Conservation (phyloP, 2,797 vertebrate species). For the Manis pentadactyla region DNA sequence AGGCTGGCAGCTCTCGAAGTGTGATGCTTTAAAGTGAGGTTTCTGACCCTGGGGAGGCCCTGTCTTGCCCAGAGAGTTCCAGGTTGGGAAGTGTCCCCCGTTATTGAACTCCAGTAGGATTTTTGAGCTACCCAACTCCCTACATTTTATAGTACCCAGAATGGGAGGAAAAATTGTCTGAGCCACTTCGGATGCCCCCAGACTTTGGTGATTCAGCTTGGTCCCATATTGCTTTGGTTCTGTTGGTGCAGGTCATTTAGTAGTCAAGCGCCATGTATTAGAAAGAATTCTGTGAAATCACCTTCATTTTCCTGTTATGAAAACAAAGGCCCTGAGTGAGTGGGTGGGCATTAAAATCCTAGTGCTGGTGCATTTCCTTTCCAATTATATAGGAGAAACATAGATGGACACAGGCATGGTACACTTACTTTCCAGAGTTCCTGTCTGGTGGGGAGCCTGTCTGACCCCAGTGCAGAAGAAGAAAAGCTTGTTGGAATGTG, state of each 20-base stretch:
- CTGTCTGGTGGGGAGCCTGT: background rate
- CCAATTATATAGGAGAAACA: background rate
- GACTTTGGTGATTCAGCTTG: background rate
- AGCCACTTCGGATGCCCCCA: background rate
- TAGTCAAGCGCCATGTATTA: background rate
- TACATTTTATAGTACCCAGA: background rate
- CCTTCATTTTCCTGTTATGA: background rate
- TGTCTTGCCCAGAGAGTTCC: background rate
- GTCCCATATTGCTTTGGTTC: background rate
- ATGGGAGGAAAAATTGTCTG: background rate
- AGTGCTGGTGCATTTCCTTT: background rate
- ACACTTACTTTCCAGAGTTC: background rate
- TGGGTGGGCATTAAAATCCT: background rate
- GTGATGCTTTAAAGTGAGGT: background rate
- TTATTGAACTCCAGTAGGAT: background rate
- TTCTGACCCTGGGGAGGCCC: background rate
- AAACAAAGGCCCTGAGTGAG: background rate
- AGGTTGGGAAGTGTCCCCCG: background rate
- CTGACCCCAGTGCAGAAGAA: background rate
- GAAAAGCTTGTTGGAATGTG: background rate
- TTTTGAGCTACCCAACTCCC: background rate
- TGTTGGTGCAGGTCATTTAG: background rate
- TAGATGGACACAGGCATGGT: background rate
- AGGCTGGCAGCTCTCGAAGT: background rate
- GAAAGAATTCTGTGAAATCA: background rate